These are phyloP conservation scores for Cheirogaleus medius DNA, from an alignment of 2,113 vertebrate genomes.

Conservation along the genomic window DNA sequence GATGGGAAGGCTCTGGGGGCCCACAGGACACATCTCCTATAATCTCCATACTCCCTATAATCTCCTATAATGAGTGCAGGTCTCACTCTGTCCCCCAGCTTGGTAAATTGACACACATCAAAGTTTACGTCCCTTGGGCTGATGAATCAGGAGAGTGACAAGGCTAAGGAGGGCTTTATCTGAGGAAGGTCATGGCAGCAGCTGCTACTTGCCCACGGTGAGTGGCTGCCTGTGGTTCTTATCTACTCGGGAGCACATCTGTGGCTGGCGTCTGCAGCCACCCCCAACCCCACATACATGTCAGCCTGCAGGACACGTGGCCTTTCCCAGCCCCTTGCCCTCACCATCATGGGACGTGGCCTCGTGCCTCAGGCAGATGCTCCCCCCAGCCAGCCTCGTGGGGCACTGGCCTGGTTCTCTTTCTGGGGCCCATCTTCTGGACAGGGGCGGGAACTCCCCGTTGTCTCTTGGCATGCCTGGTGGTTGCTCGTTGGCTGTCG, in stretches of 20 bases:
- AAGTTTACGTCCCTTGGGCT: neutral
- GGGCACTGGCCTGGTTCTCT: neutral
- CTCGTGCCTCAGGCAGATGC: neutral
- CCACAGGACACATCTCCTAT: neutral
- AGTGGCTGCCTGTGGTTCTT: neutral
- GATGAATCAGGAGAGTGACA: neutral
- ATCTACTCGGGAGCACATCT: neutral
- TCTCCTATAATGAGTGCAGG: too few species aligned
- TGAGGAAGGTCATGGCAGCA: fast-evolving
- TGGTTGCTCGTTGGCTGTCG: neutral
- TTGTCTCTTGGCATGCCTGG: neutral
- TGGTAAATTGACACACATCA: neutral
- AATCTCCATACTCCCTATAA: too few species aligned
- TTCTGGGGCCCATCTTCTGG: neutral
- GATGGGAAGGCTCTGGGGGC: neutral
- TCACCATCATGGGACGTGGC: neutral
- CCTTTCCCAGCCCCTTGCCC: neutral
- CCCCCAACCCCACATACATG: neutral
- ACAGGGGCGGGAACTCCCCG: neutral
- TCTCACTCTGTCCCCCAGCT: neutral
- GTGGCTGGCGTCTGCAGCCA: neutral
- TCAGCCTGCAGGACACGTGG: neutral
- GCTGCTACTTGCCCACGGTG: neutral
- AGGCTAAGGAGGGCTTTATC: neutral
- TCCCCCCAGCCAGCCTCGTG: neutral